Evolutionary conservation across 2,888 invertebrate genomes (phyloP).

Genomic region (Plebejus melissa): DNA sequence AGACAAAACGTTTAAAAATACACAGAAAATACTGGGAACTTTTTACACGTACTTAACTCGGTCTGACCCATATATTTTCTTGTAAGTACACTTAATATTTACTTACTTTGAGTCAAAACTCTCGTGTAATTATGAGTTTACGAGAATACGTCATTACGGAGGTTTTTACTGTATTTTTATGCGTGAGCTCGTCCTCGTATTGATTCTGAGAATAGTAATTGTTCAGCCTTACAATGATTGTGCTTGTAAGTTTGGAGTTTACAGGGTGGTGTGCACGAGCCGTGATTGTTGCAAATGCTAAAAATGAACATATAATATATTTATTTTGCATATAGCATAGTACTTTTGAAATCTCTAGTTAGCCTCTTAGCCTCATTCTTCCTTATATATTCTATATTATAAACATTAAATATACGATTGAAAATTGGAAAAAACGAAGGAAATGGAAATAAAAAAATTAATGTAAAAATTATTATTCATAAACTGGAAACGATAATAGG

Average conservation of each 20-base stretch:
- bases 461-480: not conserved
- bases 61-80: constrained; percentile 23
- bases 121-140: constrained; percentile 21
- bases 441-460: not conserved
- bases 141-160: constrained; percentile 22
- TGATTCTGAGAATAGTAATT: constrained; percentile 28
- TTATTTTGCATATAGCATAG: not conserved
- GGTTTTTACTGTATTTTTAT: constrained; percentile 14
- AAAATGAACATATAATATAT: not conserved
- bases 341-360: too few species aligned
- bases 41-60: not conserved
- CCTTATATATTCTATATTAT: too few species aligned
- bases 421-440: too few species aligned
- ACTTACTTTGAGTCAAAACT: constrained; percentile 17
- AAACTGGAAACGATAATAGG: not conserved
- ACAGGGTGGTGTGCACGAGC: constrained; percentile 16
- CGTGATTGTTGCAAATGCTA: not conserved
- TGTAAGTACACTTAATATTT: constrained; percentile 27
- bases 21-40: constrained; percentile 1
- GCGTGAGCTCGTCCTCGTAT: constrained; percentile 23
- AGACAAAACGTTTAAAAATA: constrained; percentile 9
- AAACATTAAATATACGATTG: too few species aligned
- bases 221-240: constrained; percentile 16
- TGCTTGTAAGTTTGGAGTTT: constrained; percentile 25
- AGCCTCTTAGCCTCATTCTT: too few species aligned